Base-by-base conservation (phyloP, 1,140 invertebrate genomes). In the Pseudomyrmex sp. region DNA sequence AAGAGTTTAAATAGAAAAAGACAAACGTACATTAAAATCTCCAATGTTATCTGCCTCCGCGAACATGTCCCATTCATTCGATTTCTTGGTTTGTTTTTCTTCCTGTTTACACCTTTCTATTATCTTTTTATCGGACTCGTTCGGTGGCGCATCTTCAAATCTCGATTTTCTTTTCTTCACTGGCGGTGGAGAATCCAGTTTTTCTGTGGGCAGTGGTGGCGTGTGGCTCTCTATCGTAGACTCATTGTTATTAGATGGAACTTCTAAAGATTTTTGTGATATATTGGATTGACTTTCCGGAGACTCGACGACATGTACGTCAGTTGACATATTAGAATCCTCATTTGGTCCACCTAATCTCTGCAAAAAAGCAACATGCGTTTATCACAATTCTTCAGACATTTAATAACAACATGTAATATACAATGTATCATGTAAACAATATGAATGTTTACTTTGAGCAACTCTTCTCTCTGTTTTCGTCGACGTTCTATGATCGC, bases 401-500 rank as follows among this genome's bases (percentile, higher is more conserved):
- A 35, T 18, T 48, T 0, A 44, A 48, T 50, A 68, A 82, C 10
- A 44, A 66, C 15, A 15, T 26, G 48, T 63, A 50, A 18, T 50
- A 66, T 66, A n/a, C 5, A 62, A 74, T 13, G 13, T 48, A 48
- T 35, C 3, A 15, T 59, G 18, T 46, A 10, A 62, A 13, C 13
- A 2, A 54, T 9, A 2, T 35, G 59, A 12, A 35, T 54, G 62
- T 10, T 26, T 95, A 97, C 97, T 95, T 97, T 97, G 52, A 99
- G 92, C 2, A 99, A 94, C 92, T 98, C 97, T 94, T 99, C 98
- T 62, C 98, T 95, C 92, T 98, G 97, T 93, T 98, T 98, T 84
- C 98, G 96, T 88, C 98, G 95, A 91, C 96, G 96, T 92, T 99
- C 97, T 93, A 99, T 99, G 90, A 99, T 98, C 82, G 97, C 96